A percentile compares a stretch with the other conserved stretches of the same genome.
phyloP scores from a whole-genome alignment of 2,888 invertebrate genomes.

The Pseudococcus viburni region DNA sequence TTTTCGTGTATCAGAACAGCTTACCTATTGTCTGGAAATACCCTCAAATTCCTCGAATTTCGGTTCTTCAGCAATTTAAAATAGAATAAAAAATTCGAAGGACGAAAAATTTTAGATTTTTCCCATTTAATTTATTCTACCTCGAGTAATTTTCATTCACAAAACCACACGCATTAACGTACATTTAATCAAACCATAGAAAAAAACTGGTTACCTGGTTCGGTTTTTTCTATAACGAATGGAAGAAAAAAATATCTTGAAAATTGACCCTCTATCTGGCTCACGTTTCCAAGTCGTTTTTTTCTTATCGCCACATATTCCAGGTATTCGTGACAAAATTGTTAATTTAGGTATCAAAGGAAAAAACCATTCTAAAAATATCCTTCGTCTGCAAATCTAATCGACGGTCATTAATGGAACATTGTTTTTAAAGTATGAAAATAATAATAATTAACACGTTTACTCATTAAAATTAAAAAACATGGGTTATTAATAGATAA shows the following conservation, averaged over 20 bases:
- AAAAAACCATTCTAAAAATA: constrained; percentile 4
- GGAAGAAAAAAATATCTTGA: neutral
- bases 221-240: too few species aligned
- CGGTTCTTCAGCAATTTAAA: too few species aligned
- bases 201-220: too few species aligned
- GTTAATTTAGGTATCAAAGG: neutral
- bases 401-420: neutral
- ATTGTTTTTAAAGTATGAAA: neutral
- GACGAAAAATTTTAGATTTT: too few species aligned
- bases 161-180: too few species aligned
- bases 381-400: neutral
- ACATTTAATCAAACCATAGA: too few species aligned
- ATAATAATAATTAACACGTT: constrained; percentile 11
- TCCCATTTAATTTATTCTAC: too few species aligned
- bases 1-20: too few species aligned
- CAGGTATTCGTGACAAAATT: neutral
- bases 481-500: constrained; percentile 1
- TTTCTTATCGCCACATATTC: neutral
- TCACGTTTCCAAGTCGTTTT: neutral
- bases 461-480: constrained; percentile 21
- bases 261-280: neutral
- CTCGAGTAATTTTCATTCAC: too few species aligned
- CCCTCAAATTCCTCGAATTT: too few species aligned
- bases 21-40: too few species aligned
- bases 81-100: too few species aligned